Conservation (phyloP, 2,797 vertebrate genomes). For the Menidia menidia region DNA sequence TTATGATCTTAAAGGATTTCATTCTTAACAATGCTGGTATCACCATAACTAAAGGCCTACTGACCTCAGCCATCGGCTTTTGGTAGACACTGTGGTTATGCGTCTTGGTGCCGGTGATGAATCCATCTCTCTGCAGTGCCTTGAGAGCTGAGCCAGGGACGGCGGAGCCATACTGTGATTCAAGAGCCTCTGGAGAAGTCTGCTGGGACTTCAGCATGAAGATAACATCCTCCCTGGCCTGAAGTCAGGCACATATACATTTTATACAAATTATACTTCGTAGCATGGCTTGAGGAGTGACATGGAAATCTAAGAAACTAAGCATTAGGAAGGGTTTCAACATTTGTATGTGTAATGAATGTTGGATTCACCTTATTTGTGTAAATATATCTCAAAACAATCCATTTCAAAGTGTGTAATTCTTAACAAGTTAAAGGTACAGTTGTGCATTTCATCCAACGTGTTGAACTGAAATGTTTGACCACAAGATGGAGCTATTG, state of each 20-base stretch:
- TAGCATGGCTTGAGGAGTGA: not conserved
- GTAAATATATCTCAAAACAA: not conserved
- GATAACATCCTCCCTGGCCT: constrained; percentile 97
- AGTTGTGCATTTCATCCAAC: not conserved
- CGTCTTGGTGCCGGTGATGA: constrained; percentile 83
- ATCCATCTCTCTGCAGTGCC: constrained; percentile 90
- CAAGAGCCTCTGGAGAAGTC: constrained; percentile 85
- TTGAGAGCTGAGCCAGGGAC: constrained; percentile 88
- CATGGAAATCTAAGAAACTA: constrained; percentile 1
- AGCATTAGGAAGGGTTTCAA: not conserved
- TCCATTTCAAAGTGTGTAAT: no score
- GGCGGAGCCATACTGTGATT: constrained; percentile 90
- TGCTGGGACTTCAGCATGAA: constrained; percentile 90
- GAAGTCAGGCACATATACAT: constrained; percentile 42
- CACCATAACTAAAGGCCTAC: not conserved
- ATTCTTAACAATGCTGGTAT: not conserved
- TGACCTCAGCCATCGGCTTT: constrained; percentile 93
- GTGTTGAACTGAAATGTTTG: constrained; percentile 30
- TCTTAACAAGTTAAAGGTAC: not conserved
- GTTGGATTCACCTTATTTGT: no score
- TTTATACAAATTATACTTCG: not conserved
- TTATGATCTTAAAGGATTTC: not conserved
- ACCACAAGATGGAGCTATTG: constrained; percentile 75
- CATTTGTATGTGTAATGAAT: not conserved
- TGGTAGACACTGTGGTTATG: constrained; percentile 89